Evolutionary conservation across 2,113 vertebrate genomes (phyloP).

Genomic region (Passerina amoena): DNA sequence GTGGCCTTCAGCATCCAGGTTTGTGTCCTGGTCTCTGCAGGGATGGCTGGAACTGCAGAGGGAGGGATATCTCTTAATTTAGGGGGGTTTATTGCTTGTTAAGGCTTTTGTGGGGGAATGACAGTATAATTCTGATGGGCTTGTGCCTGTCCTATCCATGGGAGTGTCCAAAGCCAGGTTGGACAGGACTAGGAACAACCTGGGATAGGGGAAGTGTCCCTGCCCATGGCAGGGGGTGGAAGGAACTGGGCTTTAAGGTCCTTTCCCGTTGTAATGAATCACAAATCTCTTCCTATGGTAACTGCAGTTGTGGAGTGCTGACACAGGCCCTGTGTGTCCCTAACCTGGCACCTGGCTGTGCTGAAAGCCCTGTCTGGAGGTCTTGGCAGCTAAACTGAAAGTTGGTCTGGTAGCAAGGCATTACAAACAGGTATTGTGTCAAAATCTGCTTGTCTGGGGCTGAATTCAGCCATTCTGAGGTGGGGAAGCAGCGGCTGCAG

Average conservation of each 20-base stretch:
- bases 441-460: accelerated
- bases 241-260: neutral
- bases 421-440: accelerated
- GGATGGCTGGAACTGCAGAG: accelerated
- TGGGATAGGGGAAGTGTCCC: neutral
- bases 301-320: neutral
- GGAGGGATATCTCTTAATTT: neutral
- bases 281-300: accelerated
- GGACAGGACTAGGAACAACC: accelerated
- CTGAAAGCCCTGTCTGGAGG: neutral
- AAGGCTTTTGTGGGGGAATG: neutral
- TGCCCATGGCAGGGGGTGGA: neutral
- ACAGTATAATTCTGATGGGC: too few species aligned
- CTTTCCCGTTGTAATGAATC: neutral
- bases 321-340: accelerated
- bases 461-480: accelerated
- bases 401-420: accelerated
- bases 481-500: neutral
- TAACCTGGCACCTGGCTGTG: neutral
- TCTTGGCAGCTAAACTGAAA: accelerated
- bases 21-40: neutral
- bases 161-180: neutral
- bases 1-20: neutral
- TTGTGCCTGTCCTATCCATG: neutral
- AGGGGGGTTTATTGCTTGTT: neutral